phyloP scores from a whole-genome alignment of 2,888 invertebrate species.

The Craniophora ligustri region DNA sequence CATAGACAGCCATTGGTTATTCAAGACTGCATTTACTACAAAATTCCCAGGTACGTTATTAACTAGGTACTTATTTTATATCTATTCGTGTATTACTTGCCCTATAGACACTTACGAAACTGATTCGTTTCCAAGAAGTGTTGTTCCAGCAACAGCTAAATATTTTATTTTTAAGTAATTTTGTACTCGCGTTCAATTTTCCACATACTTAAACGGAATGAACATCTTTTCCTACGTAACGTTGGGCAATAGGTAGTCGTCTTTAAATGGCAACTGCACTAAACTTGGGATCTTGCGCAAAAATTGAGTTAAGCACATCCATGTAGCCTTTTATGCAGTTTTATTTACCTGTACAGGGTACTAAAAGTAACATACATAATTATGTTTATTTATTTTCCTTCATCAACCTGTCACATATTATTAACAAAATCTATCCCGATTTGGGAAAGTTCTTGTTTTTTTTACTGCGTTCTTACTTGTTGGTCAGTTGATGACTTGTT shows the following conservation, averaged over 20 bases:
- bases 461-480: too few relatives aligned
- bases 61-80: neutral
- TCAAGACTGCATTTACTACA: constrained; percentile 18
- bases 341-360: constrained; percentile 2
- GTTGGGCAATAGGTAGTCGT: constrained; percentile 27
- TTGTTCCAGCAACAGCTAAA: neutral
- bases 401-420: too few relatives aligned
- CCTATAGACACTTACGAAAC: neutral
- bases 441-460: too few relatives aligned
- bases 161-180: constrained; percentile 30
- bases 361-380: constrained; percentile 51
- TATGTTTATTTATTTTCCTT: too few relatives aligned
- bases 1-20: constrained; percentile 42
- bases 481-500: too few relatives aligned
- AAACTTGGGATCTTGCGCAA: constrained; percentile 22
- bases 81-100: neutral
- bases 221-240: constrained; percentile 31
- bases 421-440: too few relatives aligned
- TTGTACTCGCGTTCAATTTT: constrained; percentile 28
- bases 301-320: constrained; percentile 7
- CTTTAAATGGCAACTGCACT: constrained; percentile 21
- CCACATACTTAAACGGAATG: constrained; percentile 30
- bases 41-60: constrained; percentile 31
- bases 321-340: constrained; percentile 3
- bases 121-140: constrained; percentile 15